Conservation (phyloP, 1,140 invertebrate genomes). For the Agraylea sexmaculata region DNA sequence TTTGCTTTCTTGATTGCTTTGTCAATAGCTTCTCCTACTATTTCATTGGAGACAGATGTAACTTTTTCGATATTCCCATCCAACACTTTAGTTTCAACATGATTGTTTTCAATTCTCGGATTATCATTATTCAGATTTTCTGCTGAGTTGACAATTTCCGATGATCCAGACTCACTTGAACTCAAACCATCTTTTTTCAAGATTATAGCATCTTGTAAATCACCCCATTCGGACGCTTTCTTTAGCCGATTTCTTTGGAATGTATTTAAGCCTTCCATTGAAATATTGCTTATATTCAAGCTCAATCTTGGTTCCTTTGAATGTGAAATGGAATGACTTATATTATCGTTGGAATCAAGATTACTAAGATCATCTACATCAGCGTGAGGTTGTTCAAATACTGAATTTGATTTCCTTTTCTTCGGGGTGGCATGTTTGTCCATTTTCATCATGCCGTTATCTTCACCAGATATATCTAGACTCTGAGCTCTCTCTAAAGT, state of each 20-base stretch:
- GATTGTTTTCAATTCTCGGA: conserved; percentile 1
- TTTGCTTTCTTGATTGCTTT: conserved; percentile 6
- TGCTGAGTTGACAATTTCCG: conserved; percentile 25
- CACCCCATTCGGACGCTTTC: conserved; percentile 63
- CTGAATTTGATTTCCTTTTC: conserved; percentile 50
- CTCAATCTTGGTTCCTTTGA: conserved; percentile 51
- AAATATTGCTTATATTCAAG: conserved; percentile 39
- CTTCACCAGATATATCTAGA: conserved; percentile 59
- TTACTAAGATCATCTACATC: conserved; percentile 27
- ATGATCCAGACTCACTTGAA: conserved; percentile 34
- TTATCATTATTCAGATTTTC: conserved; percentile 22
- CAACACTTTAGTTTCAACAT: conserved; percentile 4
- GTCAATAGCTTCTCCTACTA: conserved; percentile 11
- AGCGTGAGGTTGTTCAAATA: conserved; percentile 37
- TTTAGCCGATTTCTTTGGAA: conserved; percentile 55
- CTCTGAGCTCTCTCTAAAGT: conserved; percentile 71
- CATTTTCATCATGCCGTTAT: conserved; percentile 37
- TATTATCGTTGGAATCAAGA: conserved; percentile 30
- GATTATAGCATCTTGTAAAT: conserved; percentile 60
- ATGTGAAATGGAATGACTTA: conserved; percentile 33
- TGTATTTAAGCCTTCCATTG: conserved; percentile 50
- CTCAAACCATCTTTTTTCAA: conserved; percentile 26
- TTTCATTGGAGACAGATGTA: conserved; percentile 9
- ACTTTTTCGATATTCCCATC: conserved; percentile 12
- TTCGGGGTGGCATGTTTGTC: conserved; percentile 48